phyloP scores from a whole-genome alignment of 2,888 invertebrate species.

The Alitta virens region DNA sequence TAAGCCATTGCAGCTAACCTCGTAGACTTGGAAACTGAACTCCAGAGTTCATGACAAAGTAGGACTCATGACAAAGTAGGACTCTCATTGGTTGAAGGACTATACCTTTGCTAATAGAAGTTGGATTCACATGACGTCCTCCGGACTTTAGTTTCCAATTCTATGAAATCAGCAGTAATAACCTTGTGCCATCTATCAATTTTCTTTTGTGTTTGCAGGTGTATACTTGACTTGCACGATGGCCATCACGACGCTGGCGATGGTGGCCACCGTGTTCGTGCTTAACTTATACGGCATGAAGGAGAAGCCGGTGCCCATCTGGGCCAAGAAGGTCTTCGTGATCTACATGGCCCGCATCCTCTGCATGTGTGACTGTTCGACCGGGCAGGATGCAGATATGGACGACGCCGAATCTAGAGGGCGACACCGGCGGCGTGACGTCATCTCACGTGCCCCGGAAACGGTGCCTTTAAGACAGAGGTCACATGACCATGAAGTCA shows the following conservation, averaged over 20 bases:
- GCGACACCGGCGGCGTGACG: neutral
- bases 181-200: no score
- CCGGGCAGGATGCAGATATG: neutral
- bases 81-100: no score
- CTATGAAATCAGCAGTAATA: no score
- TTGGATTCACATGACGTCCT: no score
- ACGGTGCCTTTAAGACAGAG: neutral
- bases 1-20: no score
- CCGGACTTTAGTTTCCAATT: no score
- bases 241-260: slow-evolving; percentile 35
- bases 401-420: neutral
- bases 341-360: slow-evolving; percentile 28
- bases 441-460: no score
- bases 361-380: slow-evolving; percentile 30
- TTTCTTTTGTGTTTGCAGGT: slow-evolving; percentile 20
- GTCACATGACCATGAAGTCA: neutral
- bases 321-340: slow-evolving; percentile 31
- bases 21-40: no score
- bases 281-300: slow-evolving; percentile 31
- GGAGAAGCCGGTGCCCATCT: slow-evolving; percentile 30
- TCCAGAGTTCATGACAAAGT: no score
- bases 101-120: no score
- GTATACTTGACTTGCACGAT: slow-evolving; percentile 34
- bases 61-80: no score
- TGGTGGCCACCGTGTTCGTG: slow-evolving; percentile 35